A percentile compares a stretch with the other conserved stretches of the same genome.
These are phyloP conservation scores for Drosophila kikkawai DNA, from an alignment of 1,140 invertebrate genomes.

Conservation along the genomic window DNA sequence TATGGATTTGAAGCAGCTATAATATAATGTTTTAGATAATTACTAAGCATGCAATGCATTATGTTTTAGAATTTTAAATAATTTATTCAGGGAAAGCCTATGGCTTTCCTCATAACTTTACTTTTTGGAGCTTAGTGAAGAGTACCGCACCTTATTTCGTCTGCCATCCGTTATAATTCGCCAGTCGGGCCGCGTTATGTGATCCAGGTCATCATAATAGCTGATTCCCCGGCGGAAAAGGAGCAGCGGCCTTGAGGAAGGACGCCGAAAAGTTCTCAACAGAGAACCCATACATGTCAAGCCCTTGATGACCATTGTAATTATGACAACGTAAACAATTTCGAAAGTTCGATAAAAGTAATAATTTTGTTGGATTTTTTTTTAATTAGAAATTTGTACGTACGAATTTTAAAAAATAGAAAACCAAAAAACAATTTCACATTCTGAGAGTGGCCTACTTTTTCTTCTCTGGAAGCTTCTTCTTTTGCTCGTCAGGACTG, in stretches of 20 bases:
- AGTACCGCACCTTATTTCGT: constrained; percentile 18
- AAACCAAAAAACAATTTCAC: background rate
- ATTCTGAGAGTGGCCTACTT: constrained; percentile 17
- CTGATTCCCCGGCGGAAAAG: background rate
- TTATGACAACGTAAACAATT: background rate
- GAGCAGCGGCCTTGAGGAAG: background rate
- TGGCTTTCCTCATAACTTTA: background rate
- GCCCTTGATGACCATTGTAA: background rate
- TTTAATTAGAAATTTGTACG: background rate
- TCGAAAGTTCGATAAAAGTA: background rate
- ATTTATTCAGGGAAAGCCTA: background rate
- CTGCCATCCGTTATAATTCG: background rate
- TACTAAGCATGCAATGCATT: background rate
- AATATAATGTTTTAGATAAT: background rate
- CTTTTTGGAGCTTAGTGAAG: background rate
- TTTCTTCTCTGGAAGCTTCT: background rate
- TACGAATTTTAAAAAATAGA: background rate
- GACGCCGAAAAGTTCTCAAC: background rate
- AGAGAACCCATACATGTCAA: background rate
- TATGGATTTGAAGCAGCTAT: background rate
- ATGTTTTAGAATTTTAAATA: background rate
- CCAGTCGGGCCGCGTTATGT: constrained; percentile 15
- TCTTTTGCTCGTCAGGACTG: background rate
- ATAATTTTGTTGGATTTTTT: background rate
- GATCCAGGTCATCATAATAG: constrained; percentile 9